phyloP scores from a whole-genome alignment of 1,140 invertebrate genomes.

The Sycophaga agraensis region DNA sequence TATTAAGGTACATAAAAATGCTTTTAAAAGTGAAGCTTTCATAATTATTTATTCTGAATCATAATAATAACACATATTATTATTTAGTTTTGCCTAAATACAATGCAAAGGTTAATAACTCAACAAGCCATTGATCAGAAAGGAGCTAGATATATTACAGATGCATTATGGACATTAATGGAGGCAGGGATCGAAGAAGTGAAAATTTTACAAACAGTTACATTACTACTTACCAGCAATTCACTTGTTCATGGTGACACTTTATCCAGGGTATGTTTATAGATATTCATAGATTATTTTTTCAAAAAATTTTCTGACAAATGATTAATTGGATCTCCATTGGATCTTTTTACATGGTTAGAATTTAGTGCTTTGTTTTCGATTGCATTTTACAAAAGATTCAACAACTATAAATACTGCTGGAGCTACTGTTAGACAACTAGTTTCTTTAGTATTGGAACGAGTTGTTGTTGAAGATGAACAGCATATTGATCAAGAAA shows the following conservation, averaged over 20 bases:
- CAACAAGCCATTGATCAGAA: conserved; percentile 83
- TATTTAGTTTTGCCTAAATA: conserved; percentile 81
- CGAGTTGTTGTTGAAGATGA: conserved; percentile 79
- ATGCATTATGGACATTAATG: conserved; percentile 91
- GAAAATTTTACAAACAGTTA: conserved; percentile 94
- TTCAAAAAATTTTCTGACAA: not conserved
- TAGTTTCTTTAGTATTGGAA: conserved; percentile 97
- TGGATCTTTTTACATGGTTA: conserved; percentile 54
- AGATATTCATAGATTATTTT: not conserved
- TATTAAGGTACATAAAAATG: conserved; percentile 69
- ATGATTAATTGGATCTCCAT: no score
- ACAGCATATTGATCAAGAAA: conserved; percentile 43
- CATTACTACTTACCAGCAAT: conserved; percentile 90
- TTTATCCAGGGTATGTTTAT: conserved; percentile 74
- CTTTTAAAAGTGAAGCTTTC: conserved; percentile 9
- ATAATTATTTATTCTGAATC: conserved; percentile 21
- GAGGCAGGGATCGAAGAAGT: conserved; percentile 92
- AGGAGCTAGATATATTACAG: conserved; percentile 88
- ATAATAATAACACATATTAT: conserved; percentile 19
- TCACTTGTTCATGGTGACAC: conserved; percentile 90
- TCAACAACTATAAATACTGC: conserved; percentile 94
- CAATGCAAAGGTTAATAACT: conserved; percentile 84
- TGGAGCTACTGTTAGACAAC: conserved; percentile 92
- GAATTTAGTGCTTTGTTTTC: conserved; percentile 94
- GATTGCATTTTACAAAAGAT: conserved; percentile 92